Conservation (phyloP, 2,888 invertebrate species). For the Invenusta paracnida region DNA sequence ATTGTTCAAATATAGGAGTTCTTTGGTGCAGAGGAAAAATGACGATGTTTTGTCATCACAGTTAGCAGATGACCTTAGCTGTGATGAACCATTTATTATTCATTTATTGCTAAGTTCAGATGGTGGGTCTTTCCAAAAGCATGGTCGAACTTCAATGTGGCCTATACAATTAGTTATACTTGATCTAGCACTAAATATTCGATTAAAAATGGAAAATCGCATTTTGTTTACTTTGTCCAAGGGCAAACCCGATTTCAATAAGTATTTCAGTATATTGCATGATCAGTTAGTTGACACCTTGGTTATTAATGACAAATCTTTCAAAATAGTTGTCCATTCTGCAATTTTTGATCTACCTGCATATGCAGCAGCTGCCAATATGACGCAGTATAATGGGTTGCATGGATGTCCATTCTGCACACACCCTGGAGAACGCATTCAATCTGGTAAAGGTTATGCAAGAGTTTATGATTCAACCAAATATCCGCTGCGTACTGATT, state of each 20-base stretch:
- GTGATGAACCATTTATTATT: background rate
- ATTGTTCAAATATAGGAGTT: background rate
- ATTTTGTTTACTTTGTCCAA: background rate
- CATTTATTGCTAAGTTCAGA: background rate
- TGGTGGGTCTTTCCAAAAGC: background rate
- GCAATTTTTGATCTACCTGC: background rate
- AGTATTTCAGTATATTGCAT: background rate
- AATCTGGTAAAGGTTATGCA: background rate
- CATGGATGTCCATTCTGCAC: background rate
- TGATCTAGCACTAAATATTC: background rate
- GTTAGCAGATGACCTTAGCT: background rate
- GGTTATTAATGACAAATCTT: background rate
- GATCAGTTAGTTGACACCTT: background rate
- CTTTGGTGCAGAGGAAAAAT: background rate
- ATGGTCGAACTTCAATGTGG: background rate
- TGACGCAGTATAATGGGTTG: background rate
- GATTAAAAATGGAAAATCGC: background rate
- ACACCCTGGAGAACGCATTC: background rate
- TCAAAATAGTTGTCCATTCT: background rate
- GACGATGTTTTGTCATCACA: background rate
- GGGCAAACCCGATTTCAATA: background rate
- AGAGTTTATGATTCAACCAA: background rate
- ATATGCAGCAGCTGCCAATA: background rate
- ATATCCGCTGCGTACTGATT: background rate
- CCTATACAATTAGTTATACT: background rate